Evolutionary conservation across 2,113 vertebrate species (phyloP), one percentile per base, ranked within the genome.

Genomic region (Spea multiplicata): DNA sequence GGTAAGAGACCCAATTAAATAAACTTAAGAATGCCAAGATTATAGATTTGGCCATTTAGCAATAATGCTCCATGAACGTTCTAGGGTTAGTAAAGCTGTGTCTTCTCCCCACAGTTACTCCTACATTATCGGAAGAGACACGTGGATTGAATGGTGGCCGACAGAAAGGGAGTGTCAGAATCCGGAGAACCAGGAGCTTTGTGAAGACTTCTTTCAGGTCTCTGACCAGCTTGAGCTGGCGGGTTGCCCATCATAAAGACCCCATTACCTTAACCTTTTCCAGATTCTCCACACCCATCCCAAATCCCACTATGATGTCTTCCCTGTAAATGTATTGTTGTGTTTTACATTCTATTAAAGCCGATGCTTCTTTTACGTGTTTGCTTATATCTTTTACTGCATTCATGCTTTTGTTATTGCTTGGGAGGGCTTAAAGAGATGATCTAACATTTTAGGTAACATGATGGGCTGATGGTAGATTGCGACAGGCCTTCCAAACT

Each of bases 101-200:
- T 59, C 4, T 13, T 64, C 7, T 74, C 81, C 71, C 69, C 78
- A 45, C 82, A 91, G 85, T 2, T 82, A 82, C 52, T 81, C 72
- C 44, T 93, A 92, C 75, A 82, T 90, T 55, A 59, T 93, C 0
- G 85, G 88, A 3, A 88, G 85, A 71, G 85, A 86, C 73, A 93
- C 90, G 0, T 93, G 92, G 92, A 70, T 93, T 8, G 92, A 93
- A 70, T 8, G 14, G 0, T 93, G 91, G 91, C 89, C 89, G 0
- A 83, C 84, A 0, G 81, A 64, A 0, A 74, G 0, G 0, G 81
- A 88, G 0, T 91, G 90, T 49, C 88, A 92, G 47, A 78, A 88
- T 0, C 16, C 81, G 0, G 72, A 78, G 0, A 47, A 86, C 0
- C 47, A 81, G 5, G 0, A 3, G 0, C 76, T 47, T 2, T 91